Evolutionary conservation across 2,888 invertebrate species (phyloP).

Genomic region (Leucania comma): DNA sequence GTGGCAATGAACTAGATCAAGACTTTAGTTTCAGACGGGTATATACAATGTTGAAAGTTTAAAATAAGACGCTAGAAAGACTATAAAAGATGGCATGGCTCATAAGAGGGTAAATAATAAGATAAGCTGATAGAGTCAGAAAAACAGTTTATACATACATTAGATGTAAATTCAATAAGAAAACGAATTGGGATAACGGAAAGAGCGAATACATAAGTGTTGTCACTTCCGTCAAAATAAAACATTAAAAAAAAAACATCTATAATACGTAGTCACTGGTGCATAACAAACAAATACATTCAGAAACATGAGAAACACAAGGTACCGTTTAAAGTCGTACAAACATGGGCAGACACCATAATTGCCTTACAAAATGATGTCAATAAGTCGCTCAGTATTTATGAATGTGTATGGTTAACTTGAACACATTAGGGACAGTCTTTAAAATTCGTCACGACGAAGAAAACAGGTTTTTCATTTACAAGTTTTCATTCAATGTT

Average conservation of each 20-base stretch:
- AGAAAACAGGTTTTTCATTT: slow-evolving; percentile 21
- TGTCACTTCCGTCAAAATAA: no score
- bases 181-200: no score
- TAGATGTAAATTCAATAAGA: no score
- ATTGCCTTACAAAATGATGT: slow-evolving; percentile 2
- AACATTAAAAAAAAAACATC: no score
- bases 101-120: neutral
- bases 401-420: neutral
- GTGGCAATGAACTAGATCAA: neutral
- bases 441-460: slow-evolving; percentile 13
- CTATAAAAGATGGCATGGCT: neutral
- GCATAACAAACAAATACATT: slow-evolving; percentile 5
- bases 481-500: slow-evolving; percentile 17
- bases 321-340: slow-evolving; percentile 12
- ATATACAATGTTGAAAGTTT: neutral
- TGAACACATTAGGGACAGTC: neutral
- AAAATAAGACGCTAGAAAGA: neutral
- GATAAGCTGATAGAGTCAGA: no score
- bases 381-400: slow-evolving; percentile 9
- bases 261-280: neutral
- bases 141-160: neutral
- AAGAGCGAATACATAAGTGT: no score
- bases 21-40: neutral
- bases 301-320: slow-evolving; percentile 5
- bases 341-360: slow-evolving; percentile 10